phyloP scores from a whole-genome alignment of 2,113 vertebrate genomes.

The Diphyllodes magnificus region DNA sequence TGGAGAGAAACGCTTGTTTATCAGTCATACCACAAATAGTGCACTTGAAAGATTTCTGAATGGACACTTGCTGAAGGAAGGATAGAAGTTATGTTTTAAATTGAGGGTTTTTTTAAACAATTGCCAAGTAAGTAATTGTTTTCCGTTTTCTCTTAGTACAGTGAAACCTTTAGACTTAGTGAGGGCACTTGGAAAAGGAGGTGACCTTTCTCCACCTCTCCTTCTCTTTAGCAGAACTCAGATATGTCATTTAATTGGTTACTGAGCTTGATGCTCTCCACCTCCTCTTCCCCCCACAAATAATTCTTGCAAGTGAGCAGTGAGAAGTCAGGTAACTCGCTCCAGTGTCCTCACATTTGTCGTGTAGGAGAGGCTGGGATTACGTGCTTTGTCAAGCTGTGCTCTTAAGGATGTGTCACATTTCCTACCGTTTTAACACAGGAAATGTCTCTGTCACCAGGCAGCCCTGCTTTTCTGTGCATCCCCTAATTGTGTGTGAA shows the following conservation, averaged over 20 bases:
- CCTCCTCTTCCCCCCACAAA: background rate
- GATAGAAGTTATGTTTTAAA: background rate
- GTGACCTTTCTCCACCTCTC: background rate
- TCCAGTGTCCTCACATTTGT: background rate
- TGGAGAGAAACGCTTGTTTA: background rate
- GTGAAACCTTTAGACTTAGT: background rate
- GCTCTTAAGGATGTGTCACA: background rate
- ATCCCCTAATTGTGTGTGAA: slow-evolving; percentile 12
- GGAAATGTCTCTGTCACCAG: background rate
- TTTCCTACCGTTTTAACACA: slow-evolving; percentile 12
- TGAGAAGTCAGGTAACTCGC: background rate
- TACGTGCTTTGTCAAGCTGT: background rate
- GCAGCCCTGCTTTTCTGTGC: background rate
- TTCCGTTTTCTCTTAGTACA: slow-evolving; percentile 6
- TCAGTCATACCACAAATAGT: background rate
- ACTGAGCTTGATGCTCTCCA: background rate
- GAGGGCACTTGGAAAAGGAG: background rate
- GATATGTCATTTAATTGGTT: background rate
- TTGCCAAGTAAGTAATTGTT: background rate
- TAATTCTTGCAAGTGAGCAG: background rate
- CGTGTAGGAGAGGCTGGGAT: background rate
- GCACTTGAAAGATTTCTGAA: background rate
- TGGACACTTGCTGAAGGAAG: background rate
- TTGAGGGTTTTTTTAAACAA: background rate
- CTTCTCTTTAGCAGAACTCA: background rate